Evolutionary conservation across 1,140 invertebrate species (phyloP).

Genomic region (Drosophila trapezifrons): DNA sequence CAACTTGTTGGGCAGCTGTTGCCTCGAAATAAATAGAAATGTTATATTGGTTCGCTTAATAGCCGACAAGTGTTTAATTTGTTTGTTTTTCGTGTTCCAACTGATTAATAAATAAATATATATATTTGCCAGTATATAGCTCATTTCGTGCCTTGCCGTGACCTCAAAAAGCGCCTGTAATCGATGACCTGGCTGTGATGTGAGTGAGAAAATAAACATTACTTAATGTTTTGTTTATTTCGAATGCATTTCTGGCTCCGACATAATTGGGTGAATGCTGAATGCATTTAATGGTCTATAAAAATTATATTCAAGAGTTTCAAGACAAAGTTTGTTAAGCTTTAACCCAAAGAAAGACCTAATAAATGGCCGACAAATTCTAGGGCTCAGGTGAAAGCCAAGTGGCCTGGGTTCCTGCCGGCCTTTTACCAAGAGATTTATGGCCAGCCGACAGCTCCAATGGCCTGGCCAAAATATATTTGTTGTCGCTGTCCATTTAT

Average conservation of each 20-base stretch:
- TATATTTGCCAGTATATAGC: slow-evolving; percentile 18
- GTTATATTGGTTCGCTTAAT: slow-evolving; percentile 51
- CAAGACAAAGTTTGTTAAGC: not conserved
- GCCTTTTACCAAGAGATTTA: slow-evolving; percentile 30
- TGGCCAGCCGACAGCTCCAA: slow-evolving; percentile 39
- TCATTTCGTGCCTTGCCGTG: slow-evolving; percentile 30
- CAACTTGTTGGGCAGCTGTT: slow-evolving; percentile 45
- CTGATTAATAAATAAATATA: slow-evolving; percentile 46
- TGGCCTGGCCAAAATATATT: slow-evolving; percentile 50
- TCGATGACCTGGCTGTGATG: slow-evolving; percentile 2
- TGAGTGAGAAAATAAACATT: slow-evolving; percentile 14
- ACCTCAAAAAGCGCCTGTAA: slow-evolving; percentile 23
- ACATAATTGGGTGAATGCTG: slow-evolving; percentile 20
- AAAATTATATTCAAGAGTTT: not conserved
- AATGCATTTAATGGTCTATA: not conserved
- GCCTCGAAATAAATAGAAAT: slow-evolving; percentile 45
- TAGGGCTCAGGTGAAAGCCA: slow-evolving; percentile 48
- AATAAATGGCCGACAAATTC: slow-evolving; percentile 21
- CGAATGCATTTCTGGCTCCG: slow-evolving; percentile 21
- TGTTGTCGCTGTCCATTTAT: slow-evolving; percentile 39
- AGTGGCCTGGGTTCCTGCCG: slow-evolving; percentile 3
- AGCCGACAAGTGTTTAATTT: slow-evolving; percentile 59
- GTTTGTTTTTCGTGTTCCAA: slow-evolving; percentile 34
- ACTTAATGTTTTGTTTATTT: slow-evolving; percentile 6
- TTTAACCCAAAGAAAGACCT: not conserved